Evolutionary conservation across 2,888 invertebrate genomes (phyloP).

Genomic region (Diadegma fenestrale): DNA sequence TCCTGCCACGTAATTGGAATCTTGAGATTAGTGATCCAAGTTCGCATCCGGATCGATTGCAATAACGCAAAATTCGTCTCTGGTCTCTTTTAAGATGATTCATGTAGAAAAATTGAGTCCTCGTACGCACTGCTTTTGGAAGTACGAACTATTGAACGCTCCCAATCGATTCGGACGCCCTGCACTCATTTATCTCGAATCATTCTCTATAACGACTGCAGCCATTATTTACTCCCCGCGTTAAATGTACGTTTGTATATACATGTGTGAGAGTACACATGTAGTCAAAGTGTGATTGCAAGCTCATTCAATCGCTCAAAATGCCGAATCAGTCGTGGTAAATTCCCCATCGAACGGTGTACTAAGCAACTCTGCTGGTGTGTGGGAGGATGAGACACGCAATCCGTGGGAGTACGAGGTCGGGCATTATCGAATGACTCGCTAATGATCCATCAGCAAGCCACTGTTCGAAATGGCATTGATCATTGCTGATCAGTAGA

Average conservation of each 20-base stretch:
- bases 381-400: slow-evolving; percentile 38
- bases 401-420: slow-evolving; percentile 38
- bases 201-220: neutral
- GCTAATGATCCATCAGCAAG: slow-evolving; percentile 66
- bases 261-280: neutral
- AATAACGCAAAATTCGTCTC: neutral
- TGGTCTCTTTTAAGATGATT: neutral
- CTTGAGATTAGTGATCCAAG: slow-evolving; percentile 62
- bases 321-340: slow-evolving; percentile 62
- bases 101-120: neutral
- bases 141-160: neutral
- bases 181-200: slow-evolving; percentile 13
- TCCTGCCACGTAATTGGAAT: slow-evolving; percentile 68
- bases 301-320: slow-evolving; percentile 60
- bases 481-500: slow-evolving; percentile 53
- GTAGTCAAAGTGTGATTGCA: slow-evolving; percentile 53
- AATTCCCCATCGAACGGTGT: slow-evolving; percentile 38
- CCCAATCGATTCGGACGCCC: neutral
- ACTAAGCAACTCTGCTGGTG: slow-evolving; percentile 45
- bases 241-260: neutral
- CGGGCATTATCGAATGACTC: slow-evolving; percentile 64
- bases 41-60: slow-evolving; percentile 32
- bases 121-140: neutral
- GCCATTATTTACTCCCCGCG: slow-evolving; percentile 34
- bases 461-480: slow-evolving; percentile 64